Evolutionary conservation across 2,113 vertebrate genomes (phyloP).

Genomic region (Grammomys dolichurus): DNA sequence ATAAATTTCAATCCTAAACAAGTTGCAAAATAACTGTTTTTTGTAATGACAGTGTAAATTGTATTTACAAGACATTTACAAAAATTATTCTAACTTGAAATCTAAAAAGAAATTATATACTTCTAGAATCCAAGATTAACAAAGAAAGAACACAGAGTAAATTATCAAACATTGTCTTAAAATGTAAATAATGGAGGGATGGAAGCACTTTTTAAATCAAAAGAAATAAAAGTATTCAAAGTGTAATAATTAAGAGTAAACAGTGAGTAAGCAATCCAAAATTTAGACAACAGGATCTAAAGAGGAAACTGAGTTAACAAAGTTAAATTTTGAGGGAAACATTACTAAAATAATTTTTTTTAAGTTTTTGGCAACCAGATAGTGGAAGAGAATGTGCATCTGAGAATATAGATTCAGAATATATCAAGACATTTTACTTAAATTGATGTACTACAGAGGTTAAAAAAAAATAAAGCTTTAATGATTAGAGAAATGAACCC

Average conservation of each 20-base stretch:
- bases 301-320: neutral
- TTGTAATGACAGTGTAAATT: neutral
- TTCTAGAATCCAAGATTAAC: neutral
- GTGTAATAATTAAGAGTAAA: neutral
- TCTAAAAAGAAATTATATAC: neutral
- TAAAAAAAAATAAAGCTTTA: neutral
- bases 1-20: constrained; percentile 33
- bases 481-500: neutral
- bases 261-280: neutral
- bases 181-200: neutral
- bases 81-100: neutral
- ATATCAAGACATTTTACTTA: neutral
- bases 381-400: neutral
- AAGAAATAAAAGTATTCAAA: neutral
- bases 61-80: neutral
- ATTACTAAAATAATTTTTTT: neutral
- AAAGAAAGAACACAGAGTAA: neutral
- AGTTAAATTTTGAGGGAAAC: neutral
- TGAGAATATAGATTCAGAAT: neutral
- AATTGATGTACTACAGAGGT: neutral
- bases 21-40: neutral
- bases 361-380: neutral
- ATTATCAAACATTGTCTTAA: neutral
- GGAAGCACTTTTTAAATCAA: neutral
- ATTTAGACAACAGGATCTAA: neutral